Percentiles rank a stretch among this genome's conserved stretches.
These are phyloP conservation scores for Dryadula phaetusa DNA, from an alignment of 2,888 invertebrate species.

Conservation along the genomic window DNA sequence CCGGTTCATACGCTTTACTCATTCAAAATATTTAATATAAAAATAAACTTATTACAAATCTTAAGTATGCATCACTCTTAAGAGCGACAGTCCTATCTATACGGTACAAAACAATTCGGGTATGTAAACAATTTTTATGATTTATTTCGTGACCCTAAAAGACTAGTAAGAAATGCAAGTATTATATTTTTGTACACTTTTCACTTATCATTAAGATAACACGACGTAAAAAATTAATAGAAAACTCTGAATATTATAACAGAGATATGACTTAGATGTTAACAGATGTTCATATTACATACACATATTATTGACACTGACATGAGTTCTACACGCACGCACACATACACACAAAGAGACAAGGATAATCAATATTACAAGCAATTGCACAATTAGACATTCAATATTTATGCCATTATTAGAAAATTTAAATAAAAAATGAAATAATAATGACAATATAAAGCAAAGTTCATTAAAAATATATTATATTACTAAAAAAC, in stretches of 20 bases:
- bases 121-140: slow-evolving; percentile 58
- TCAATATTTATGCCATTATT: background rate
- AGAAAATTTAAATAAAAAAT: background rate
- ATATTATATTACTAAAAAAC: background rate
- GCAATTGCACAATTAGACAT: background rate
- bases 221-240: slow-evolving; percentile 77
- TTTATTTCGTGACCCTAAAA: slow-evolving; percentile 76
- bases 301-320: slow-evolving; percentile 39
- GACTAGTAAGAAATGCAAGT: slow-evolving; percentile 83
- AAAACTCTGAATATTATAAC: slow-evolving; percentile 68
- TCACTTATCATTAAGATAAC: slow-evolving; percentile 81
- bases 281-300: slow-evolving; percentile 53
- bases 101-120: slow-evolving; percentile 53
- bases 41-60: slow-evolving; percentile 77
- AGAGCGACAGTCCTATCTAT: slow-evolving; percentile 41
- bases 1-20: slow-evolving; percentile 57
- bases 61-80: slow-evolving; percentile 50
- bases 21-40: slow-evolving; percentile 79
- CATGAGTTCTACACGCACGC: slow-evolving; percentile 34
- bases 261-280: slow-evolving; percentile 81
- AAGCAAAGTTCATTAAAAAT: slow-evolving; percentile 1
- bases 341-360: slow-evolving; percentile 14
- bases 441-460: background rate
- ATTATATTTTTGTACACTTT: slow-evolving; percentile 80
- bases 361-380: slow-evolving; percentile 25